Base-by-base conservation (phyloP, 1,140 invertebrate species). In the Drosophila pseudoobscura region DNA sequence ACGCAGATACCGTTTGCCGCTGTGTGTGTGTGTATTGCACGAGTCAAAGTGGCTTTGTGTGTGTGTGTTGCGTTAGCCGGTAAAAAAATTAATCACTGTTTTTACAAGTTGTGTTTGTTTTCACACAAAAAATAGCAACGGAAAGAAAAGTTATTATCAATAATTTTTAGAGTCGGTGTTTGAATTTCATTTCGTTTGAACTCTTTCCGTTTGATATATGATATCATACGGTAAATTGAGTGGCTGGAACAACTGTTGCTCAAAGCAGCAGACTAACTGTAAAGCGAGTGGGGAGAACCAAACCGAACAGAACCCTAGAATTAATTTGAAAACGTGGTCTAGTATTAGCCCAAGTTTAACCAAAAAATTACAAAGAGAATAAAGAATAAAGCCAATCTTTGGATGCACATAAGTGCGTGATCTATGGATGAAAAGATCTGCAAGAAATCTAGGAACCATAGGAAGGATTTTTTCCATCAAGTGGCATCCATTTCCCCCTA, bases 181-280 rank as follows among this genome's bases (percentile, higher is more conserved):
- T 49, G 65, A 43, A 57, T 43, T 69, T n/a, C 24, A 57, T 50
- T 69, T 69, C 20, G 6, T 50, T 17, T 56, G 26, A 46, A 69
- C 47, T 55, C 20, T 49, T 31, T 54, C 3, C 31, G 31, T 3
- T 8, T 69, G 35, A 69, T 57, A 57, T 22, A 6, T 24, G 6
- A 69, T 47, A 6, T 24, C 3, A 69, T 47, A 49, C 51, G 44
- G 1, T 20, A 43, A 44, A 61, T 11, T 31, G 15, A 5, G 13
- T 44, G 50, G 4, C 13, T 1, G 35, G 35, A 13, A 49, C 26
- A 15, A 29, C 24, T 68, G 13, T 7, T 15, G 24, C 20, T 6
- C 26, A 43, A 4, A 8, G 29, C 29, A 1, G 4, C 35, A 39
- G 31, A 11, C 11, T 39, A 39, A 39, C 35, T 39, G 35, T 39